phyloP scores from a whole-genome alignment of 2,797 vertebrate genomes.

The Acomys russatus region DNA sequence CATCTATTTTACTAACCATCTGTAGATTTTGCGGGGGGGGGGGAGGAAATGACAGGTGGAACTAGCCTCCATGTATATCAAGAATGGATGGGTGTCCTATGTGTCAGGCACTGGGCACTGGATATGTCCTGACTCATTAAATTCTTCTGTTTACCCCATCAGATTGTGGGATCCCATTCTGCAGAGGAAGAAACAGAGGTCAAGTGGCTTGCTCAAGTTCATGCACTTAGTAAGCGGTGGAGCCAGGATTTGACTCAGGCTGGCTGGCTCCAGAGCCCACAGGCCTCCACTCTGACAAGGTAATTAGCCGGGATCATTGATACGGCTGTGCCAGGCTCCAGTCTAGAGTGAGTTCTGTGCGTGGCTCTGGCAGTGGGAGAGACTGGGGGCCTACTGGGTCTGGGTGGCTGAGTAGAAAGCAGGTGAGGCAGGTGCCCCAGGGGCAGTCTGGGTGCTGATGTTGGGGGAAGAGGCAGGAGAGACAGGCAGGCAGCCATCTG shows the following conservation, averaged over 20 bases:
- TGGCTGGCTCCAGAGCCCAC: slow-evolving; percentile 28
- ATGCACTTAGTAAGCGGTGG: not conserved
- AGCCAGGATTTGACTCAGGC: slow-evolving; percentile 58
- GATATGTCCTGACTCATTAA: not conserved
- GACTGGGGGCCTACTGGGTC: not conserved
- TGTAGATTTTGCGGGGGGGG: not conserved
- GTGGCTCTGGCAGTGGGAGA: not conserved
- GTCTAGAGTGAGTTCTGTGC: not conserved
- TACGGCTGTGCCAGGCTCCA: not conserved
- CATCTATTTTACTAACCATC: not conserved
- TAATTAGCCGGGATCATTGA: not conserved
- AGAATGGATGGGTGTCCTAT: not conserved
- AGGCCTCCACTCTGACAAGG: not conserved
- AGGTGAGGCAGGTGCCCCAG: not conserved
- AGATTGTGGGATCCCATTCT: not conserved
- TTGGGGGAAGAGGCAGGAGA: not conserved
- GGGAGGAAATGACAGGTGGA: not conserved
- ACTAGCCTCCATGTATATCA: not conserved
- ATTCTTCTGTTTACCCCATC: not conserved
- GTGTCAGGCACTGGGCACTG: not conserved
- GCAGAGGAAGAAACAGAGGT: slow-evolving; percentile 55
- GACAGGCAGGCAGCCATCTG: not conserved
- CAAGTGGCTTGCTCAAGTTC: slow-evolving; percentile 55
- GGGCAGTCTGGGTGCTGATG: not conserved
- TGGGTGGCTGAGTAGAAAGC: not conserved